Conservation (phyloP, 2,797 vertebrate genomes). For the Semaprochilodus insignis region DNA sequence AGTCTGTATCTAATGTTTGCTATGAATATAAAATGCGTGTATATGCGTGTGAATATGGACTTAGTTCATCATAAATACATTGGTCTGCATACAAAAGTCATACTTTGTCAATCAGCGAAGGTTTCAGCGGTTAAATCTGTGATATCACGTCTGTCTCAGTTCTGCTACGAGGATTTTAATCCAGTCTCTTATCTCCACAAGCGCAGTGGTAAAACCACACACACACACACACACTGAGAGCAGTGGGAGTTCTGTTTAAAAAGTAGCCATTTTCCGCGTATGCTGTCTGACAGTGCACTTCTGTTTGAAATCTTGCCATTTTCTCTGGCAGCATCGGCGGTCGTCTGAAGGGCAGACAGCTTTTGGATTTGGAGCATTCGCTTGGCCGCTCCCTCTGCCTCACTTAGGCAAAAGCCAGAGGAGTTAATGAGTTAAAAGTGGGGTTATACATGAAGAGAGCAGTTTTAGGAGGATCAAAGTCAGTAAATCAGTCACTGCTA, state of each 20-base stretch:
- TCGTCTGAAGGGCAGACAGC: constrained; percentile 55
- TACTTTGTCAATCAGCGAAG: background rate
- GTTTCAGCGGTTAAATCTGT: background rate
- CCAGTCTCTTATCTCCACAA: constrained; percentile 27
- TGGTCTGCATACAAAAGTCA: background rate
- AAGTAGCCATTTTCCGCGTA: constrained; percentile 6
- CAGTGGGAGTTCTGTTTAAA: constrained; percentile 42
- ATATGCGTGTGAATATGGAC: background rate
- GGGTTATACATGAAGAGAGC: background rate
- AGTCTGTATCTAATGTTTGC: too few relatives aligned
- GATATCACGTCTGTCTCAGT: constrained; percentile 14
- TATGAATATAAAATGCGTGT: background rate
- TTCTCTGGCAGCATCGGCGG: constrained; percentile 47
- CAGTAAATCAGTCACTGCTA: background rate
- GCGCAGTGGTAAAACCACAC: constrained; percentile 50
- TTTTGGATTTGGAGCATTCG: constrained; percentile 11
- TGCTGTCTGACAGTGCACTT: constrained; percentile 39
- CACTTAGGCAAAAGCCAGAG: background rate
- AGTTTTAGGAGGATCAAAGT: constrained; percentile 1
- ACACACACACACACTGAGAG: constrained; percentile 32
- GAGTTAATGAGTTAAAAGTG: constrained; percentile 12
- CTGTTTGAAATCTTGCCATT: constrained; percentile 55
- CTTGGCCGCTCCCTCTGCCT: constrained; percentile 14
- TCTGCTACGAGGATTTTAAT: constrained; percentile 34
- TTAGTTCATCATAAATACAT: background rate